Base-by-base conservation (phyloP, 1,140 invertebrate species). In the Aphidius gifuensis region DNA sequence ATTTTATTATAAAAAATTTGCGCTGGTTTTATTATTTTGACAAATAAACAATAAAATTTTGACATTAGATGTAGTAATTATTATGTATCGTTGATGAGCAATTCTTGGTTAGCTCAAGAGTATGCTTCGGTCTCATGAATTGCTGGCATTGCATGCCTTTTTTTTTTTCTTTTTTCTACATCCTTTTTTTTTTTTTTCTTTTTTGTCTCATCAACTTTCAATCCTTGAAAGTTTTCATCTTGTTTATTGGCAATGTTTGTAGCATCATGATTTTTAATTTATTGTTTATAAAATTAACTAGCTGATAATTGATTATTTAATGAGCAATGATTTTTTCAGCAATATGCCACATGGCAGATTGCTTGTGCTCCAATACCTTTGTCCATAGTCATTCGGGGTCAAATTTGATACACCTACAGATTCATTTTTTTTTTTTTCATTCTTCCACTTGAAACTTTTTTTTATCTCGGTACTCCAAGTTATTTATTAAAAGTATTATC, bases 261-360 rank as follows among this genome's bases (percentile, higher is more conserved):
- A 4, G 32, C 16, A 43, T 50, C 50, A 44, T 51, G 6, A 11
- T 21, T 6, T 11, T 7, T 45, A 43, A 6, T 6, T 1, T 42
- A 43, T 32, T 32, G 23, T 55, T 42, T 32, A n/a, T 21, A 5
- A 46, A 1, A 32, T 58, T 46, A 11, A 47, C 23, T 5, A 9
- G n/a, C 9, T 58, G 8, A 8, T 32, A 11, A 4, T 11, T 7
- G 6, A 16, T 16, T 16, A 55, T 7, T 6, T 42, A 16, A 54
- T 1, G 3, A n/a, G 39, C 6, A 11, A 54, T 43, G 42, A 45
- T 47, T 48, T n/a, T 46, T 6, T 47, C 58, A n/a, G 42, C 44
- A 63, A 58, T 62, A 51, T 62, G 61, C 61, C 56, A 63, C 61
- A 62, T 62, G 54, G 60, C 23, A 32, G 23, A 32, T 32, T 32